Evolutionary conservation across 2,113 vertebrate species (phyloP).

Genomic region (Gnathonemus longibarbis): DNA sequence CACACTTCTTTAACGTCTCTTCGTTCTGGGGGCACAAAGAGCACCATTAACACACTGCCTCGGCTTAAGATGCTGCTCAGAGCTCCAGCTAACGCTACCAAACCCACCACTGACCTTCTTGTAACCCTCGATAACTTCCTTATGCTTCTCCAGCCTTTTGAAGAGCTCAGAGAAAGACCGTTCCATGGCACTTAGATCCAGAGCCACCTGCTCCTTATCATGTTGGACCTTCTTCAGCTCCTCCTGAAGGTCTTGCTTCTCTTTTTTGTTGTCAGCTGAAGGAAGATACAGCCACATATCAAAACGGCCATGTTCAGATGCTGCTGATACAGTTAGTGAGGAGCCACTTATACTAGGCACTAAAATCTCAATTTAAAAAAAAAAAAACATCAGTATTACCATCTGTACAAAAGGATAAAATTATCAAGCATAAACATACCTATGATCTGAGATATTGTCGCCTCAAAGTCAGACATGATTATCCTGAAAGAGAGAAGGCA

Average conservation of each 20-base stretch:
- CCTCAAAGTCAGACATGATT: constrained; percentile 76
- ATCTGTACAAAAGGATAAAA: not conserved
- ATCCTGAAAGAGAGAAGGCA: constrained; percentile 54
- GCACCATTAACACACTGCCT: not conserved
- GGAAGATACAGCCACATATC: not conserved
- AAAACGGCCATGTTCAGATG: not conserved
- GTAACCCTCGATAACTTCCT: constrained; percentile 75
- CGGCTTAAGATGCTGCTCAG: not conserved
- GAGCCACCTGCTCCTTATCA: constrained; percentile 72
- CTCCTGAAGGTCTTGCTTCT: constrained; percentile 55
- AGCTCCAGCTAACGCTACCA: not conserved
- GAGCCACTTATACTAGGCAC: not conserved
- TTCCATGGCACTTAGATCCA: constrained; percentile 73
- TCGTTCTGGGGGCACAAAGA: constrained; percentile 68
- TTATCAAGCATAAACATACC: constrained; percentile 52
- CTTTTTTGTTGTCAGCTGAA: constrained; percentile 66
- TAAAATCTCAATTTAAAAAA: not conserved
- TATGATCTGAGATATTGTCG: constrained; percentile 63
- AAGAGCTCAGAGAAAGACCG: constrained; percentile 81
- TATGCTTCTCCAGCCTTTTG: constrained; percentile 85
- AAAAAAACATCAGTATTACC: not conserved
- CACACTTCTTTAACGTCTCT: constrained; percentile 76
- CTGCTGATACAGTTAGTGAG: not conserved
- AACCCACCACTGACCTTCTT: constrained; percentile 58
- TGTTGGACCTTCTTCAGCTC: constrained; percentile 59